Evolutionary conservation across 2,888 invertebrate species (phyloP).

Genomic region (Dascillus cervinus): DNA sequence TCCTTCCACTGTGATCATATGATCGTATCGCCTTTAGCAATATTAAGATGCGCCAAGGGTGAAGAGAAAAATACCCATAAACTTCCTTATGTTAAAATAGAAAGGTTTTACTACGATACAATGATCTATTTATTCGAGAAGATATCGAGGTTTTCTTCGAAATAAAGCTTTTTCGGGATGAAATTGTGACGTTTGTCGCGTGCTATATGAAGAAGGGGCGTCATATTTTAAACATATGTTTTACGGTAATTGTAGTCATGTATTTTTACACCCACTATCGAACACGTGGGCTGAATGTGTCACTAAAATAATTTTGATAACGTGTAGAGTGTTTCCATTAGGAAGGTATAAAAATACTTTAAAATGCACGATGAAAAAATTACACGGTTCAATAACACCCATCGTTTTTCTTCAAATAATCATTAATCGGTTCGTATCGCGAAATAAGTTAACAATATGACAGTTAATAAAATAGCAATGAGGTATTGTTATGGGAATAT

Average conservation of each 20-base stretch:
- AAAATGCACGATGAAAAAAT: conserved; percentile 12
- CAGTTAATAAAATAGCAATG: background rate
- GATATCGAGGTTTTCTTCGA: no score
- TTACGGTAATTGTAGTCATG: conserved; percentile 9
- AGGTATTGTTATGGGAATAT: background rate
- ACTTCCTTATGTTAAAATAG: no score
- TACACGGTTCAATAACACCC: conserved; percentile 12
- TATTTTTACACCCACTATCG: conserved; percentile 34
- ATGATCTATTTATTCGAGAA: no score
- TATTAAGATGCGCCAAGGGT: no score
- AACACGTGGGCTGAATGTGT: conserved; percentile 33
- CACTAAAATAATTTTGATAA: conserved; percentile 38
- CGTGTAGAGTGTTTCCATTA: conserved; percentile 40
- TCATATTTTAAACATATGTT: conserved; percentile 4
- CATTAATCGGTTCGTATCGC: no score
- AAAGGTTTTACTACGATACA: no score
- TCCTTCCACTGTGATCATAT: conserved; percentile 17
- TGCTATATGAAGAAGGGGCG: conserved; percentile 2
- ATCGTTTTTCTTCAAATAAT: no score
- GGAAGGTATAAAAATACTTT: conserved; percentile 33
- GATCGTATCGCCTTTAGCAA: conserved; percentile 21
- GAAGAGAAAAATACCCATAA: no score
- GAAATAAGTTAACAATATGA: no score
- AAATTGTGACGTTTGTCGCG: no score
- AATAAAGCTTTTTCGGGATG: no score